Evolutionary conservation across 1,140 invertebrate genomes (phyloP).

Genomic region (Anagrus nilaparvatae): DNA sequence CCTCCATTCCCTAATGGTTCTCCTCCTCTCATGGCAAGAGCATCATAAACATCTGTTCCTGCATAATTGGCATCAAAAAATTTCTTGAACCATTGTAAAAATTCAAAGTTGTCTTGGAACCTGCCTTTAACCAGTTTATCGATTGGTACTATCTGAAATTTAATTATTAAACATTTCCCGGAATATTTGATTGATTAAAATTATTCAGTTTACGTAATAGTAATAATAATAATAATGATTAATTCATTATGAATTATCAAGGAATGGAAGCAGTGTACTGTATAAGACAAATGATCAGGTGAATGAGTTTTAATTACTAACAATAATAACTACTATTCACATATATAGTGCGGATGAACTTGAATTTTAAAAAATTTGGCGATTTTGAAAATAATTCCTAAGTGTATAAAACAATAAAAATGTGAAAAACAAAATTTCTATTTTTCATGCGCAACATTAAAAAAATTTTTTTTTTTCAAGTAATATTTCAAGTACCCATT

Average conservation of each 20-base stretch:
- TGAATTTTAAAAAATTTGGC: too few relatives aligned
- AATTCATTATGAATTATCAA: too few relatives aligned
- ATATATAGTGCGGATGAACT: too few relatives aligned
- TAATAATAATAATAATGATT: too few relatives aligned
- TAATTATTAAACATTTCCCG: too few relatives aligned
- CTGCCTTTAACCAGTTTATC: constrained; percentile 86
- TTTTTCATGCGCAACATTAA: constrained; percentile 5
- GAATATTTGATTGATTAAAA: too few relatives aligned
- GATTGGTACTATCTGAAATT: constrained; percentile 71
- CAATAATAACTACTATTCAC: too few relatives aligned
- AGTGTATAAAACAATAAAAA: background rate
- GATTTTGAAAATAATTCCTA: too few relatives aligned
- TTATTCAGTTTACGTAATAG: too few relatives aligned
- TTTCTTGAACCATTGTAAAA: constrained; percentile 99
- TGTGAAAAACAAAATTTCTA: background rate
- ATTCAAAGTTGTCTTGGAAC: constrained; percentile 98
- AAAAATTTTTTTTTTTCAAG: constrained; percentile 3
- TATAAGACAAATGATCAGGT: too few relatives aligned
- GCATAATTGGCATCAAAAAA: constrained; percentile 98
- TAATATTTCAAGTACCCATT: constrained; percentile 30
- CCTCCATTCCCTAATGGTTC: constrained; percentile 64
- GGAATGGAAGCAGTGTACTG: too few relatives aligned
- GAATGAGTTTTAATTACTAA: too few relatives aligned
- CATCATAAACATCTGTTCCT: constrained; percentile 78
- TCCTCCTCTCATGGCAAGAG: constrained; percentile 72